Conservation (phyloP, 2,113 vertebrate genomes). For the Reinhardtius hippoglossoides region DNA sequence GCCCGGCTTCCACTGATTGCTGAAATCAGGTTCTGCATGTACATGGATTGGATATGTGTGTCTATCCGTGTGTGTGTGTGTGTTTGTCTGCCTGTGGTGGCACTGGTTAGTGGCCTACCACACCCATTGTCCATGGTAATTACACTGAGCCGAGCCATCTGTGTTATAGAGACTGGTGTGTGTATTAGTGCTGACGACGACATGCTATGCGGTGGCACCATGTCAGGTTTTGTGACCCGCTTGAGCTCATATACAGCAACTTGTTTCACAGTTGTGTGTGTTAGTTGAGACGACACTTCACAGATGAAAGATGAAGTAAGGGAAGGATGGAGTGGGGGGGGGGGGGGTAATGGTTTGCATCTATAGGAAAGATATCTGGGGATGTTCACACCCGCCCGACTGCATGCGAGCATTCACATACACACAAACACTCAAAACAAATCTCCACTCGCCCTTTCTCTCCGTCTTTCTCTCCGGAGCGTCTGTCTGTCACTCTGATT, state of each 20-base stretch:
- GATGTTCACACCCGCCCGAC: conserved; percentile 58
- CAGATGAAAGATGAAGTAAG: conserved; percentile 8
- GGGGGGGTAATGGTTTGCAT: conserved; percentile 38
- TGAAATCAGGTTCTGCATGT: conserved; percentile 45
- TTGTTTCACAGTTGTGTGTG: conserved; percentile 5
- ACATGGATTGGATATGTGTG: conserved; percentile 52
- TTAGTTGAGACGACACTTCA: conserved; percentile 17
- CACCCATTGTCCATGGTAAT: conserved; percentile 80
- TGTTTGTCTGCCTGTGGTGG: conserved; percentile 62
- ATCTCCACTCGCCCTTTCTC: conserved; percentile 68
- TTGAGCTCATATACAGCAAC: neutral
- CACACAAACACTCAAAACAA: conserved; percentile 65
- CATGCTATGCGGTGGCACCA: conserved; percentile 36
- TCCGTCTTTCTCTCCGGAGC: conserved; percentile 74
- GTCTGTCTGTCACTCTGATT: conserved; percentile 82
- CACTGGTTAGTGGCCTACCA: conserved; percentile 76
- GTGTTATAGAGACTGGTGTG: conserved; percentile 57
- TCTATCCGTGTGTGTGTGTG: conserved; percentile 2
- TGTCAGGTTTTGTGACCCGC: conserved; percentile 18
- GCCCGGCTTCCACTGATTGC: conserved; percentile 48
- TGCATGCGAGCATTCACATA: conserved; percentile 56
- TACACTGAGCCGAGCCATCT: conserved; percentile 77
- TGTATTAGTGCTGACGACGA: conserved; percentile 41
- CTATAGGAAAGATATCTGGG: conserved; percentile 44
- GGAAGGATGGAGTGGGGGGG: conserved; percentile 23